These are phyloP conservation scores for Drosophila trichaetosa DNA, from an alignment of 2,888 invertebrate genomes.

Conservation along the genomic window DNA sequence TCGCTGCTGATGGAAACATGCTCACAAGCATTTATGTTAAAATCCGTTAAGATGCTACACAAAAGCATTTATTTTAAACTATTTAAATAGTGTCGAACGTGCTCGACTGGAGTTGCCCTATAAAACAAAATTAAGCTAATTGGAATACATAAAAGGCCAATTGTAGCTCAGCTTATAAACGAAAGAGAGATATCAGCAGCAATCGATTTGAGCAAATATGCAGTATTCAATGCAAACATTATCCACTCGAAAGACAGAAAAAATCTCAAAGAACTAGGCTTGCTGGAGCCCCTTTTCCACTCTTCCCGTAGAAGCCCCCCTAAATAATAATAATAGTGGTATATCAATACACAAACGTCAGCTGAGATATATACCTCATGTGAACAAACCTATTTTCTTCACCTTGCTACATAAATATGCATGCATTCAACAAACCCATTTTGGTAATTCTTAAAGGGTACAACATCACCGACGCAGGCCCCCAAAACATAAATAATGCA, in stretches of 20 bases:
- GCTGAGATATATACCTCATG: background rate
- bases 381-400: background rate
- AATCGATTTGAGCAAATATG: background rate
- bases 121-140: background rate
- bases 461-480: background rate
- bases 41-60: slow-evolving; percentile 26
- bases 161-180: no score
- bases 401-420: background rate
- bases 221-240: background rate
- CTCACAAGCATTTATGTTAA: slow-evolving; percentile 44
- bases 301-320: background rate
- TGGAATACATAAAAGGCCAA: background rate
- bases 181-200: background rate
- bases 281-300: no score
- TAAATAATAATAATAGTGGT: background rate
- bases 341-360: background rate
- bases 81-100: background rate
- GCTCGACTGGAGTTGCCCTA: background rate
- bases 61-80: slow-evolving; percentile 6
- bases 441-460: background rate
- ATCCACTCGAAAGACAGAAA: no score
- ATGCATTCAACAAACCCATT: background rate
- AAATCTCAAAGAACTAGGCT: background rate
- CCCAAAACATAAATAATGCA: slow-evolving; percentile 38
- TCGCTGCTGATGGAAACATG: slow-evolving; percentile 56